Conservation (phyloP, 1,140 invertebrate species). For the Trinorchestia longiramus region DNA sequence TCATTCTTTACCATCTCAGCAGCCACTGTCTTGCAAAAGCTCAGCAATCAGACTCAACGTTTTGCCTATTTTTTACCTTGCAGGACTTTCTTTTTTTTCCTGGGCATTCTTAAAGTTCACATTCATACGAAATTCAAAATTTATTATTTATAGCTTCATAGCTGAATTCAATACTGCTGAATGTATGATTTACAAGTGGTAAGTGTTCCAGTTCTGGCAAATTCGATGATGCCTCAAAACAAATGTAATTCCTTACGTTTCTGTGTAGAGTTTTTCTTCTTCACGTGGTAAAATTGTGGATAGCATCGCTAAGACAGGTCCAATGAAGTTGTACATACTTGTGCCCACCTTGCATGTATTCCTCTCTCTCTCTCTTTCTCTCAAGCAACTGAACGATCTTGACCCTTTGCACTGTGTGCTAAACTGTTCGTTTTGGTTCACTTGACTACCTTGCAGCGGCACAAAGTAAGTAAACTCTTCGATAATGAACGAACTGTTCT, state of each 20-base stretch:
- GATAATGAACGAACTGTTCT: neutral
- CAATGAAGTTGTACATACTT: neutral
- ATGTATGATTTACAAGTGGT: neutral
- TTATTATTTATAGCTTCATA: neutral
- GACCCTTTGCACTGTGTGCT: slow-evolving; percentile 44
- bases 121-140: neutral
- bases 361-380: neutral
- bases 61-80: neutral
- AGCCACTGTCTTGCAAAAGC: neutral
- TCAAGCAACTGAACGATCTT: neutral
- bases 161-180: neutral
- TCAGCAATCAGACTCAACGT: neutral
- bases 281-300: neutral
- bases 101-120: neutral
- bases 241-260: neutral
- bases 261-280: neutral
- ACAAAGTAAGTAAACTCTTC: slow-evolving; percentile 38
- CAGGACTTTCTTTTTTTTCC: neutral
- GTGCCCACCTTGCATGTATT: neutral
- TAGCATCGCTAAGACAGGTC: neutral
- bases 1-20: neutral
- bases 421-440: slow-evolving; percentile 12
- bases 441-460: slow-evolving; percentile 30
- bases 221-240: neutral
- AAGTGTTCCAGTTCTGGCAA: neutral